Evolutionary conservation across 1,140 invertebrate species (phyloP).

Genomic region (Meloidogyne hapla): DNA sequence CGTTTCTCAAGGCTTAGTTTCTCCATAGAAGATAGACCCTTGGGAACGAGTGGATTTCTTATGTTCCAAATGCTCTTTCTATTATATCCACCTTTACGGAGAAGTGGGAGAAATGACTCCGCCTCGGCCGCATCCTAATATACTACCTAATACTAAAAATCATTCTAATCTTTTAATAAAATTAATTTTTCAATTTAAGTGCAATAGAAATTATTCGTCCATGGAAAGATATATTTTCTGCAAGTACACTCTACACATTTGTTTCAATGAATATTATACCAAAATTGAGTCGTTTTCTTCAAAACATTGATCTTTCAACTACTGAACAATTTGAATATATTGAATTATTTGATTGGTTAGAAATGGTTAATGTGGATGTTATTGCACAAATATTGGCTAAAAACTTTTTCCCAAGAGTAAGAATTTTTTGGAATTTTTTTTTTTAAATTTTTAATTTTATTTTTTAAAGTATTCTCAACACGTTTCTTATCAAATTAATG

Average conservation of each 20-base stretch:
- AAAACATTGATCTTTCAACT: slow-evolving; percentile 25
- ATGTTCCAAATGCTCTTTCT: too few species aligned
- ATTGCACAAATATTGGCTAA: slow-evolving; percentile 52
- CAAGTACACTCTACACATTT: slow-evolving; percentile 49
- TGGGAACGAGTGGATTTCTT: too few species aligned
- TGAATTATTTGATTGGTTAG: slow-evolving; percentile 51
- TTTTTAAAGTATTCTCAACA: slow-evolving; percentile 49
- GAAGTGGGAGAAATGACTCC: too few species aligned
- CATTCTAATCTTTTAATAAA: not conserved
- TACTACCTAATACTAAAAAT: not conserved
- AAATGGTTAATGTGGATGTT: slow-evolving; percentile 43
- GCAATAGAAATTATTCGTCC: slow-evolving; percentile 86
- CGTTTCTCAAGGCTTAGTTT: too few species aligned
- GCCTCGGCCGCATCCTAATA: not conserved
- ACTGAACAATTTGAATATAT: slow-evolving; percentile 38
- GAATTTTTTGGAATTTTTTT: not conserved
- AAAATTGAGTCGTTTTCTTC: slow-evolving; percentile 44
- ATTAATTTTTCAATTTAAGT: slow-evolving; percentile 82
- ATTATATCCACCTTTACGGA: too few species aligned
- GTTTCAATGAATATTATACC: slow-evolving; percentile 58
- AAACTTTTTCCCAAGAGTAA: slow-evolving; percentile 55
- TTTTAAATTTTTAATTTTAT: slow-evolving; percentile 2
- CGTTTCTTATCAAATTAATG: slow-evolving; percentile 43
- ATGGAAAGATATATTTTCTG: slow-evolving; percentile 81
- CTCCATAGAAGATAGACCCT: too few species aligned